Percentiles rank a stretch among this genome's conserved stretches.
These are phyloP conservation scores for Eptesicus fuscus DNA, from an alignment of 2,113 vertebrate species.

Conservation along the genomic window DNA sequence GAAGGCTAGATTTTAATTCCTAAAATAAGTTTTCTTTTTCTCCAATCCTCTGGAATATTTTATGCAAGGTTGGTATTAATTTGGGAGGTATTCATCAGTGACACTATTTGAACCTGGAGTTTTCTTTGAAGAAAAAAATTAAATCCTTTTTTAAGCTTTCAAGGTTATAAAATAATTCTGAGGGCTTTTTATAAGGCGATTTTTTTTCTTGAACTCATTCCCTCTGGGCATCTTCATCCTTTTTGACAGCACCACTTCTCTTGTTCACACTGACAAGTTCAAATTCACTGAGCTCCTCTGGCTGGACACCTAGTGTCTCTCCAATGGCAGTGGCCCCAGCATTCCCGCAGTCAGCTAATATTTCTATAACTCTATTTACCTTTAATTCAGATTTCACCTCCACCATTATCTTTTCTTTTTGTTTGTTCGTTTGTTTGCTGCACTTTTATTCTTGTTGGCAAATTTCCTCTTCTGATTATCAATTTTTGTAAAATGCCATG, in stretches of 20 bases:
- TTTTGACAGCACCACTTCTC: background rate
- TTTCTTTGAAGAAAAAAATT: slow-evolving; percentile 20
- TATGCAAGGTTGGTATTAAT: background rate
- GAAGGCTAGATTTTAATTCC: background rate
- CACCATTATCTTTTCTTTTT: too few species aligned
- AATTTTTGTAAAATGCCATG: too few species aligned
- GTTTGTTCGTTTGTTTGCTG: background rate
- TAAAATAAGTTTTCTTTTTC: background rate
- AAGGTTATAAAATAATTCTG: background rate
- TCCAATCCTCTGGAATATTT: background rate
- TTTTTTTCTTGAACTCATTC: background rate
- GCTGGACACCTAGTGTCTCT: background rate
- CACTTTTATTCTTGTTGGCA: too few species aligned
- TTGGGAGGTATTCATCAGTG: background rate
- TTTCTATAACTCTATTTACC: background rate
- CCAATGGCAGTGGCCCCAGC: background rate
- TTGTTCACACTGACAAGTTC: background rate
- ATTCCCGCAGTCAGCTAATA: background rate
- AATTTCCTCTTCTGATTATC: too few species aligned
- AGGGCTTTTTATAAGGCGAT: background rate
- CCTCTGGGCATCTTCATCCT: background rate
- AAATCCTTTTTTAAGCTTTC: background rate
- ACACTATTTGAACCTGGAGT: background rate
- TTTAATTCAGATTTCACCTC: background rate
- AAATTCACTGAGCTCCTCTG: background rate